Conservation (phyloP, 2,888 invertebrate species). For the Trachelus tabidus region DNA sequence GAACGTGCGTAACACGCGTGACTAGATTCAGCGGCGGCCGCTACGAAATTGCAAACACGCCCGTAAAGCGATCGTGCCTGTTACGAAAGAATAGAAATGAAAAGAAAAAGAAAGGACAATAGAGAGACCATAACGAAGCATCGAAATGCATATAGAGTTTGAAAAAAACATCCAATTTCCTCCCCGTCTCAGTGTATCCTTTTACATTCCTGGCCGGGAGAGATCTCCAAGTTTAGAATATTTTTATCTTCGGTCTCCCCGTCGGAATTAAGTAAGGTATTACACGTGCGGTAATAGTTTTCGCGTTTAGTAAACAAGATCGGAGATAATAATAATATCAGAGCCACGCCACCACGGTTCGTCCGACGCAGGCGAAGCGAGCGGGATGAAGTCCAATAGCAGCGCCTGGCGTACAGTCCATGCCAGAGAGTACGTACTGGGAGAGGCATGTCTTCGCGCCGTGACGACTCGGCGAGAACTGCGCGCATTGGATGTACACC, state of each 20-base stretch:
- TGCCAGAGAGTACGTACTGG: background rate
- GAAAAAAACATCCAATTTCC: background rate
- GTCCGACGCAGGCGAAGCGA: background rate
- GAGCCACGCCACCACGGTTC: background rate
- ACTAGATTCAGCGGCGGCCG: background rate
- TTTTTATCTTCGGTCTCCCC: background rate
- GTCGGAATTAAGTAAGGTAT: background rate
- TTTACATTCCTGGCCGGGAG: background rate
- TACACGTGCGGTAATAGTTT: constrained; percentile 15
- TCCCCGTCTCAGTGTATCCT: background rate
- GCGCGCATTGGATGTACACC: constrained; percentile 13
- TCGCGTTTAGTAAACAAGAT: constrained; percentile 25
- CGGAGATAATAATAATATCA: constrained; percentile 2
- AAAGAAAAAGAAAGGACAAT: background rate
- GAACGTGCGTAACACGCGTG: background rate
- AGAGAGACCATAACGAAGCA: background rate
- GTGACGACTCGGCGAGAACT: background rate
- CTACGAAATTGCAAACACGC: background rate
- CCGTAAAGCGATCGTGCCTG: background rate
- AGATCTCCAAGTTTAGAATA: background rate
- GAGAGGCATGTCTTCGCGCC: background rate
- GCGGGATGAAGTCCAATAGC: background rate
- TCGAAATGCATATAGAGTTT: background rate
- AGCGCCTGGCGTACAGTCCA: background rate
- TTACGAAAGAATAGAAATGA: background rate